A percentile compares a stretch with the other conserved stretches of the same genome.
These are phyloP conservation scores for Perca schrenkii DNA, from an alignment of 2,113 vertebrate species.

Conservation along the genomic window DNA sequence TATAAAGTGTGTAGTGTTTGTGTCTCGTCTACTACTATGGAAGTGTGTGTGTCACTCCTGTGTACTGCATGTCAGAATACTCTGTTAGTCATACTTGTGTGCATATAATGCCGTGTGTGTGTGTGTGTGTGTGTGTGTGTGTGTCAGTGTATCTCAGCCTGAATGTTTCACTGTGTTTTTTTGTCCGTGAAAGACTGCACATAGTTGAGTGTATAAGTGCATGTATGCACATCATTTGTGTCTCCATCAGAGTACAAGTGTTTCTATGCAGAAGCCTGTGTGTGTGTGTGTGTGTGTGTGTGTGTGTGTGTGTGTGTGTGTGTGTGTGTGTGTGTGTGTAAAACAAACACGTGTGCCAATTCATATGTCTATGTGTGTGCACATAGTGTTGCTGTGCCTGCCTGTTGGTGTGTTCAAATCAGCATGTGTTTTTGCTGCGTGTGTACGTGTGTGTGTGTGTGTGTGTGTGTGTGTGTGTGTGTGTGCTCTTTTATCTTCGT, in stretches of 20 bases:
- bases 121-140: neutral
- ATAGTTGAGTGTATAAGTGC: neutral
- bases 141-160: neutral
- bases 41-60: neutral
- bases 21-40: neutral
- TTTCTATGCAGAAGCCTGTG: neutral
- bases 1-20: constrained; percentile 22
- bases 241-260: neutral
- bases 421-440: constrained; percentile 19
- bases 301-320: neutral
- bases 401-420: constrained; percentile 5
- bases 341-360: constrained; percentile 14
- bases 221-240: neutral
- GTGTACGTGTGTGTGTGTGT: constrained; percentile 66
- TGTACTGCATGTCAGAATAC: constrained; percentile 6
- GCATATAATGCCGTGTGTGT: neutral
- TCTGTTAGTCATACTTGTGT: neutral
- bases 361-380: neutral
- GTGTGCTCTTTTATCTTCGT: constrained; percentile 49
- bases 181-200: neutral
- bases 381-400: constrained; percentile 15
- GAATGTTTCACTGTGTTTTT: neutral
- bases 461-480: constrained; percentile 62
- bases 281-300: neutral
- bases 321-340: neutral